These are phyloP conservation scores for Charanyca ferruginea DNA, from an alignment of 2,888 invertebrate species.

Conservation along the genomic window DNA sequence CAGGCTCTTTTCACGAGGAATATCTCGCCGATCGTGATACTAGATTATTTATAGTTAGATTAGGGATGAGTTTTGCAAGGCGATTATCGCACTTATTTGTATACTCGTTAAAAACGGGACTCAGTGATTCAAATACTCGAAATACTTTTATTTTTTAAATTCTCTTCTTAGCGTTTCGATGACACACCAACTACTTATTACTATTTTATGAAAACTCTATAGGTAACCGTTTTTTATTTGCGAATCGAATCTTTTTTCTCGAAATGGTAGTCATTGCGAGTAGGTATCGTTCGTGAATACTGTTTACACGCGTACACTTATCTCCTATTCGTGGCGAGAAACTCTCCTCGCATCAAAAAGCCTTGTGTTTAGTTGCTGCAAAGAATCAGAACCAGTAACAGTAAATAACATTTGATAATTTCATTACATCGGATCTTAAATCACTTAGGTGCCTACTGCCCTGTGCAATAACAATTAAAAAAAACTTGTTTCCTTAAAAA, in stretches of 20 bases:
- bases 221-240: too few species aligned
- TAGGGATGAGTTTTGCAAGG: background rate
- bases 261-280: too few species aligned
- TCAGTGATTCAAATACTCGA: too few species aligned
- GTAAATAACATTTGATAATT: slow-evolving; percentile 25
- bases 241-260: too few species aligned
- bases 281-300: too few species aligned
- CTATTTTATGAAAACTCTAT: too few species aligned
- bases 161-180: too few species aligned
- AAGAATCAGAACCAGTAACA: slow-evolving; percentile 15
- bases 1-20: background rate
- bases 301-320: too few species aligned
- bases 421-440: slow-evolving; percentile 21
- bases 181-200: too few species aligned
- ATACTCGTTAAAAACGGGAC: too few species aligned
- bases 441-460: background rate
- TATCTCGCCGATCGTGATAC: background rate
- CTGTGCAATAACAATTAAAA: slow-evolving; percentile 33
- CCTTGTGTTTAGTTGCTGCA: slow-evolving; percentile 11
- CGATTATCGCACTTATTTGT: background rate
- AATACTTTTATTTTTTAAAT: too few species aligned
- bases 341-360: background rate
- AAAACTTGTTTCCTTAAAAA: slow-evolving; percentile 29
- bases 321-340: background rate
- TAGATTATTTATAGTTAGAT: background rate